Base-by-base conservation (phyloP, 2,113 vertebrate genomes). In the Clupea harengus region DNA sequence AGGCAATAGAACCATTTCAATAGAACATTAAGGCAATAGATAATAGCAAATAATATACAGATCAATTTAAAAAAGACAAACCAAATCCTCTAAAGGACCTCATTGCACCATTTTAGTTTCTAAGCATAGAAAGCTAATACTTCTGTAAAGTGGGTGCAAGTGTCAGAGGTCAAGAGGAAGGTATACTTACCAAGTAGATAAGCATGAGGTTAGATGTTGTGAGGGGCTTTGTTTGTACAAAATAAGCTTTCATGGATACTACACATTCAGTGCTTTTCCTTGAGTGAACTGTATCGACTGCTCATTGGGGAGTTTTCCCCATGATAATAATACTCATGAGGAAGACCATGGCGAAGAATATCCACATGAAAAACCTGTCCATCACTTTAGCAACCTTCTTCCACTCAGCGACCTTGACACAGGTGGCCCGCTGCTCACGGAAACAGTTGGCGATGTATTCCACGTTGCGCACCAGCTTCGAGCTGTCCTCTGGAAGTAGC, bases 281-380 rank as follows among this genome's bases (percentile, higher is more conserved):
- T 60, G 57, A 60, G 57, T 60, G 57, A 60, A 3, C 8, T n/a
- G 57, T 52, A 54, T 54, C 2, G 11, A 54, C 50, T 54, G 50
- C 17, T 54, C 50, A 64, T 94, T 93, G 97, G 4, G 94, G 93
- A 13, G 96, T 96, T 89, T 97, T 99, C 47, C 97, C 97, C 45
- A 98, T 97, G 87, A 99, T 95, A 85, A 99, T 93, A 87, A 98
- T 92, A 0, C 98, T 99, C 98, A 99, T 99, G 78, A 99, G 96
- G 89, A 99, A 97, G 87, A 99, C 98, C 98, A 99, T 99, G 17
- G 96, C 92, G 88, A 99, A 99, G 91, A 99, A 99, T 88, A 99
- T 94, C 98, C 98, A 99, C 98, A 99, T 99, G 92, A 99, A 99
- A 93, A 99, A 98, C 6, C 98, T 94, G 88, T 99, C 98, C 96